A percentile compares a stretch with the other conserved stretches of the same genome.
Conservation (phyloP, 2,113 vertebrate species). For the Cichladusa arquata region DNA sequence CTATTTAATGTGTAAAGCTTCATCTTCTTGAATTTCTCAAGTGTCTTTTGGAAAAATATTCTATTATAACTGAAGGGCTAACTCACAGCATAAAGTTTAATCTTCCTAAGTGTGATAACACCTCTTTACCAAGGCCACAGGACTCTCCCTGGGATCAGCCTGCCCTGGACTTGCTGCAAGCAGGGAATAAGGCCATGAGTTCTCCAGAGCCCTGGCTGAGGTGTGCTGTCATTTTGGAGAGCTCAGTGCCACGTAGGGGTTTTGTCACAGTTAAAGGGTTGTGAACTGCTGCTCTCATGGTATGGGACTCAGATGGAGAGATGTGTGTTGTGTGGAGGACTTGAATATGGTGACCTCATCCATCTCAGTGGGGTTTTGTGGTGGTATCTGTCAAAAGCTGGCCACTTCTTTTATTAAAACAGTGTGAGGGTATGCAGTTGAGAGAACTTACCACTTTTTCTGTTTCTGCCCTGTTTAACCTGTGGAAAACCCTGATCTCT, state of each 20-base stretch:
- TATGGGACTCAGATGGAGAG: neutral
- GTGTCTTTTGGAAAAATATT: neutral
- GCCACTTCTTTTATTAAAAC: neutral
- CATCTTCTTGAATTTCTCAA: neutral
- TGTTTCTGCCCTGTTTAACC: neutral
- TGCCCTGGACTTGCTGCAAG: neutral
- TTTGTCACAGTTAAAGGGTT: neutral
- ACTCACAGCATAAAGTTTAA: neutral
- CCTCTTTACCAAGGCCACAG: neutral
- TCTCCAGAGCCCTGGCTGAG: neutral
- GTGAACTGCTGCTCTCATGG: neutral
- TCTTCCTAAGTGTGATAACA: neutral
- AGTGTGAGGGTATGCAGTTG: neutral
- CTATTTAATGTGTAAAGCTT: neutral
- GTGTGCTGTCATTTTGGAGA: neutral
- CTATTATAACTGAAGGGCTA: neutral
- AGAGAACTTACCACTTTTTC: neutral
- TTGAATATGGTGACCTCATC: neutral
- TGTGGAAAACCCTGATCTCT: neutral
- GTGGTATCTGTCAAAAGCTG: neutral
- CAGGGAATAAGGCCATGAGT: neutral
- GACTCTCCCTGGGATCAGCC: neutral
- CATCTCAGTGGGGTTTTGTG: neutral
- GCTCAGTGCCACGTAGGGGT: accelerated
- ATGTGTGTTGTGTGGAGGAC: neutral